These are phyloP conservation scores for Chrysolina americana DNA, from an alignment of 2,888 invertebrate species.

Conservation along the genomic window DNA sequence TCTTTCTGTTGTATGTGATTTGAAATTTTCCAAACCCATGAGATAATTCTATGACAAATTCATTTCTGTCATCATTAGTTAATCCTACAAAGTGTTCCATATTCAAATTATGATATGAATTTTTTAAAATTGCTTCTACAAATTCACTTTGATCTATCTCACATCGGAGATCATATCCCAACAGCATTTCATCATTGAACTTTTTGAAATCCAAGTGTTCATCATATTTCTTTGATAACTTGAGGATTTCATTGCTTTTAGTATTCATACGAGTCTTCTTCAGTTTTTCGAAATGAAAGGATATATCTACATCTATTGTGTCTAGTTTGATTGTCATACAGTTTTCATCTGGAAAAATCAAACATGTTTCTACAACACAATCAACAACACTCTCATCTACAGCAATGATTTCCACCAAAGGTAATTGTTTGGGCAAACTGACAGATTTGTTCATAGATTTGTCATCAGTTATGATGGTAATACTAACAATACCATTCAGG, in stretches of 20 bases:
- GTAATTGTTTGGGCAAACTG: constrained; percentile 44
- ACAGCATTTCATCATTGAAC: constrained; percentile 38
- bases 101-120: constrained; percentile 62
- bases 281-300: constrained; percentile 60
- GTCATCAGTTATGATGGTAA: constrained; percentile 50
- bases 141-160: constrained; percentile 53
- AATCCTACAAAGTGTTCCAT: constrained; percentile 57
- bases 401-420: constrained; percentile 57
- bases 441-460: constrained; percentile 44
- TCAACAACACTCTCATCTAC: constrained; percentile 54
- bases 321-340: constrained; percentile 57
- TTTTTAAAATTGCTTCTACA: constrained; percentile 58
- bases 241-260: constrained; percentile 42
- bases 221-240: constrained; percentile 53
- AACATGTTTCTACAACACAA: constrained; percentile 52
- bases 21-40: constrained; percentile 49
- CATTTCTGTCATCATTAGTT: constrained; percentile 49
- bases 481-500: constrained; percentile 57
- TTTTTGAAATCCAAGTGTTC: constrained; percentile 37
- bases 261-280: constrained; percentile 42
- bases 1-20: constrained; percentile 55
- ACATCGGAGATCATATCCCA: constrained; percentile 56
- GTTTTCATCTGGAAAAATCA: constrained; percentile 52
- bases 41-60: constrained; percentile 52
- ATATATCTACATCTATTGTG: constrained; percentile 59